Evolutionary conservation across 2,888 invertebrate species (phyloP).

Genomic region (Amiota mariae): DNA sequence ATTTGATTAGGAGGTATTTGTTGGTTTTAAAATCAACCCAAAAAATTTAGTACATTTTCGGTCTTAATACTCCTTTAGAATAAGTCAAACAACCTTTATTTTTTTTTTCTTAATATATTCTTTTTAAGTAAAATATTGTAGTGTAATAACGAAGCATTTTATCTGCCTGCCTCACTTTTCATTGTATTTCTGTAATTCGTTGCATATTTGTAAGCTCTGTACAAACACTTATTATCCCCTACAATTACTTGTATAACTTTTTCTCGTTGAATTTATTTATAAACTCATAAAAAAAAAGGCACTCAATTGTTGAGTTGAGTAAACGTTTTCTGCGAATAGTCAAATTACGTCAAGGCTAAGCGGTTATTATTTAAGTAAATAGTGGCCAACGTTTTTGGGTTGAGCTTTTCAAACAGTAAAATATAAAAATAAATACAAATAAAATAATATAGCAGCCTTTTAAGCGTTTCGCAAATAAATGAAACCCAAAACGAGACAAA

Average conservation of each 20-base stretch:
- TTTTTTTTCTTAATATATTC: not conserved
- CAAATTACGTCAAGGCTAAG: constrained; percentile 8
- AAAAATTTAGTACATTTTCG: no score
- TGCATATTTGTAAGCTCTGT: not conserved
- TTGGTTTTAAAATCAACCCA: not conserved
- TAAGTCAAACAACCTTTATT: not conserved
- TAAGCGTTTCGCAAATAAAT: constrained; percentile 12
- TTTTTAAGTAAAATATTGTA: not conserved
- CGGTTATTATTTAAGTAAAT: constrained; percentile 20
- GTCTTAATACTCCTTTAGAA: not conserved
- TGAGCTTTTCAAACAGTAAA: not conserved
- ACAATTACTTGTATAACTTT: not conserved
- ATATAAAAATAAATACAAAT: no score
- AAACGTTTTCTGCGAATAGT: not conserved
- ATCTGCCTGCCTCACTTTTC: not conserved
- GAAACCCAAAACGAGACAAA: constrained; percentile 11
- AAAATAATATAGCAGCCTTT: not conserved
- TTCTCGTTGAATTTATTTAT: not conserved
- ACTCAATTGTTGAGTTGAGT: not conserved
- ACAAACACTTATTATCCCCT: not conserved
- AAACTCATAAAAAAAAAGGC: not conserved
- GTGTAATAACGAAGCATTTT: not conserved
- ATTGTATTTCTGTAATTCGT: not conserved
- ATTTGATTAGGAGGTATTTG: not conserved
- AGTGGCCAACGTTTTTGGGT: not conserved